phyloP scores from a whole-genome alignment of 2,113 vertebrate genomes.

The Silurus meridionalis region DNA sequence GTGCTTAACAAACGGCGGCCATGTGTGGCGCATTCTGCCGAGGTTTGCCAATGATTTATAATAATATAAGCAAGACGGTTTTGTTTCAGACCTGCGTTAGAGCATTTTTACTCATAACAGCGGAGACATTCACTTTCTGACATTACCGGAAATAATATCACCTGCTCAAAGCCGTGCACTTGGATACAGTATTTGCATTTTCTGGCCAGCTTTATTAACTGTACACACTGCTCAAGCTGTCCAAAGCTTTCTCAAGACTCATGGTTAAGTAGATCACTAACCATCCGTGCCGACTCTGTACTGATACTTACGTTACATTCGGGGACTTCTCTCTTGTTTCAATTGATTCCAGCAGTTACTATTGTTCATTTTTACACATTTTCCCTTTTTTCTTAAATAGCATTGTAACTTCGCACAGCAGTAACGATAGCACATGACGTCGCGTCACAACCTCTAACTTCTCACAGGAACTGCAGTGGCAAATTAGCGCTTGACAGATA shows the following conservation, averaged over 20 bases:
- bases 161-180: neutral
- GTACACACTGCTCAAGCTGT: neutral
- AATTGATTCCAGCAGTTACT: no score
- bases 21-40: neutral
- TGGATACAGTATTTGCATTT: neutral
- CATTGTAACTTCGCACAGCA: no score
- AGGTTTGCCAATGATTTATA: slow-evolving; percentile 1
- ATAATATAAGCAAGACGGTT: slow-evolving; percentile 1
- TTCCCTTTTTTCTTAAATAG: no score
- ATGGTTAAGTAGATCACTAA: neutral
- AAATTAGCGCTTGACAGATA: neutral
- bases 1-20: neutral
- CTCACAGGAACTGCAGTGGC: no score
- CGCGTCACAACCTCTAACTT: no score
- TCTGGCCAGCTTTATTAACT: neutral
- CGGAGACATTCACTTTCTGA: neutral
- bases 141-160: neutral
- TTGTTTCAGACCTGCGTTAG: neutral
- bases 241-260: neutral
- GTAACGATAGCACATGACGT: neutral
- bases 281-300: no score
- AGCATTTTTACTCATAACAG: neutral
- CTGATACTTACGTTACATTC: no score
- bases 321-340: no score
- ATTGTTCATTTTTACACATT: no score